Evolutionary conservation across 1,140 invertebrate species (phyloP), one percentile per base, ranked within the genome.

Genomic region (Conus ventricosus): DNA sequence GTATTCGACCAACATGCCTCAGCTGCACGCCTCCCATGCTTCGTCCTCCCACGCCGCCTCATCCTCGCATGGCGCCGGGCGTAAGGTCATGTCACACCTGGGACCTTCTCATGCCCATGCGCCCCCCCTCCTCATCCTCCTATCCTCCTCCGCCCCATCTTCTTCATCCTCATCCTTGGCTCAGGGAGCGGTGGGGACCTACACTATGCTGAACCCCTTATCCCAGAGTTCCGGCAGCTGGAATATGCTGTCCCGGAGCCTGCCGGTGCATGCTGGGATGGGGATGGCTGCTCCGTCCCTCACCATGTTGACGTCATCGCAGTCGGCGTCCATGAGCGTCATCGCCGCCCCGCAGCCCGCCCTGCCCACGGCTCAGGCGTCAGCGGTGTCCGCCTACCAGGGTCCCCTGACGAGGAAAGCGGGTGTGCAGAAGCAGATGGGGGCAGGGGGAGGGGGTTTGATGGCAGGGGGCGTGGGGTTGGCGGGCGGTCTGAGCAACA

Each of bases 381-480:
- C 80, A 1, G 80, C 51, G 20, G 5, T 54, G 80, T 53, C 84
- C 4, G 15, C 57, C 57, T 87, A 87, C 85, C 85, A 87, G 25
- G 85, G 85, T 15, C 85, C 85, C 15, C 67, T 87, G 51, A 87
- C 85, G 15, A 78, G 85, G n/a, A 87, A 87, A 25, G 39, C 39
- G 39, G 71, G 85, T 3, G 67, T 87, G 27, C 80, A 17, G 39
- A 81, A 84, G 25, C 85, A 87, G 75, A 39, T 25, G 54, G 80
- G 51, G 39, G 76, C 25, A 39, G 76, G 8, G 5, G 76, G n/a
- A 5, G 39, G 25, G 76, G 6, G 67, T 53, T 5, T 81, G 51
- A 81, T 54, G 13, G 51, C 27, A 15, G 76, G 76, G 15, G 11
- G 11, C n/a, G n/a, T n/a, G 76, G 23, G 27, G 25, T 7, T 25